Evolutionary conservation across 2,113 vertebrate genomes (phyloP).

Genomic region (Nerophis ophidion): DNA sequence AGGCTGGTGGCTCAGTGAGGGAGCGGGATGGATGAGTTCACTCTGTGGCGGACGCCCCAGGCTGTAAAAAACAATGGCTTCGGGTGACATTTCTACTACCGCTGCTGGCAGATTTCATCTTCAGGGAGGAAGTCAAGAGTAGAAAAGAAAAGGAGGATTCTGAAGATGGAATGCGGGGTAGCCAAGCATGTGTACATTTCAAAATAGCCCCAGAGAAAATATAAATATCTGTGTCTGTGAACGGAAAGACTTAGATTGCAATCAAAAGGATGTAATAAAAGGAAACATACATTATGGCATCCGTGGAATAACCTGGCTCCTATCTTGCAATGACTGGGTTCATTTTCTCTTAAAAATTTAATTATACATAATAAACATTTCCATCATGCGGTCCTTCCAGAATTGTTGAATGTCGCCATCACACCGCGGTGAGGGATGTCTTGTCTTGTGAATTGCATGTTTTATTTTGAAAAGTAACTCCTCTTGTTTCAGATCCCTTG

Average conservation of each 20-base stretch:
- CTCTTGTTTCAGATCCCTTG: too few relatives aligned
- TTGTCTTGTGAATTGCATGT: too few relatives aligned
- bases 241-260: conserved; percentile 18
- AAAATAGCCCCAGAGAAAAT: conserved; percentile 31
- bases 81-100: conserved; percentile 19
- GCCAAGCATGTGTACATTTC: conserved; percentile 5
- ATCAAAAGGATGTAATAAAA: neutral
- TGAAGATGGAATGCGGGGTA: neutral
- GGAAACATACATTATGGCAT: neutral
- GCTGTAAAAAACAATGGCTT: conserved; percentile 17
- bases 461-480: too few relatives aligned
- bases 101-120: conserved; percentile 33
- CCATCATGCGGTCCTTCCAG: too few relatives aligned
- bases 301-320: conserved; percentile 2
- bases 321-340: neutral
- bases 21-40: conserved; percentile 21
- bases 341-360: neutral
- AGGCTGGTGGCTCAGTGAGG: conserved; percentile 26
- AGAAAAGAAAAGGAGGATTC: conserved; percentile 14
- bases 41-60: conserved; percentile 3
- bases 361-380: neutral
- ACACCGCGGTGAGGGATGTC: too few relatives aligned
- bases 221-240: conserved; percentile 11
- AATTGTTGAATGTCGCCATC: too few relatives aligned
- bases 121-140: neutral